A percentile compares a stretch with the other conserved stretches of the same genome.
Conservation (phyloP, 2,888 invertebrate genomes). For the Aphidoletes aphidimyza region DNA sequence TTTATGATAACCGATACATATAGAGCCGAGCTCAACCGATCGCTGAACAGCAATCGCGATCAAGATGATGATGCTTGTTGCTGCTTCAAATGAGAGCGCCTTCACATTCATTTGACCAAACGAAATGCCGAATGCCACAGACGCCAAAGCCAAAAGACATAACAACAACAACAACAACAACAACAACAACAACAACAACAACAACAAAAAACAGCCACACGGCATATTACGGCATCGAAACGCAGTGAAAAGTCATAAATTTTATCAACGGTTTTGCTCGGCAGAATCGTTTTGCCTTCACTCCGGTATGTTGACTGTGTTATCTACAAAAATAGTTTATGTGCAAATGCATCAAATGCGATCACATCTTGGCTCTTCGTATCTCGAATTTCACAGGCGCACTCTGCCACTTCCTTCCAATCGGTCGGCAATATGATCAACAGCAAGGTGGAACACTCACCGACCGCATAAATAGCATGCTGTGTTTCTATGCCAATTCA, state of each 20-base stretch:
- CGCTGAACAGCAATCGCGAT: not conserved
- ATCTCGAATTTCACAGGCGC: conserved; percentile 37
- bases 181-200: not conserved
- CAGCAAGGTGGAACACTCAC: not conserved
- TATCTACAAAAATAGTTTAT: conserved; percentile 57
- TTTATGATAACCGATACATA: conserved; percentile 26
- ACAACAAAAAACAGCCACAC: too few relatives aligned
- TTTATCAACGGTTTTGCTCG: conserved; percentile 55
- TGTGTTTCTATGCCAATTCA: not conserved
- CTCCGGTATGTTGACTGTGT: conserved; percentile 52
- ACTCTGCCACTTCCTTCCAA: not conserved
- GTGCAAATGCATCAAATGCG: conserved; percentile 57
- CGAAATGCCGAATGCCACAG: conserved; percentile 39
- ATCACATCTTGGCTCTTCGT: conserved; percentile 43
- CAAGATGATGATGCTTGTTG: not conserved
- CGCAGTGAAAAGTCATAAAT: conserved; percentile 52
- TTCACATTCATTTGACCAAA: not conserved
- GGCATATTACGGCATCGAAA: not conserved
- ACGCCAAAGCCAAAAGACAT: not conserved
- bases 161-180: not conserved
- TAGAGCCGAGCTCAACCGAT: not conserved
- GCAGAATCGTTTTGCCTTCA: not conserved
- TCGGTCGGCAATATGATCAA: not conserved
- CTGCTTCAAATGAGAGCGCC: conserved; percentile 30
- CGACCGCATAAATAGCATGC: conserved; percentile 26